Base-by-base conservation (phyloP, 2,797 vertebrate genomes). In the Dromococcyx pavoninus region DNA sequence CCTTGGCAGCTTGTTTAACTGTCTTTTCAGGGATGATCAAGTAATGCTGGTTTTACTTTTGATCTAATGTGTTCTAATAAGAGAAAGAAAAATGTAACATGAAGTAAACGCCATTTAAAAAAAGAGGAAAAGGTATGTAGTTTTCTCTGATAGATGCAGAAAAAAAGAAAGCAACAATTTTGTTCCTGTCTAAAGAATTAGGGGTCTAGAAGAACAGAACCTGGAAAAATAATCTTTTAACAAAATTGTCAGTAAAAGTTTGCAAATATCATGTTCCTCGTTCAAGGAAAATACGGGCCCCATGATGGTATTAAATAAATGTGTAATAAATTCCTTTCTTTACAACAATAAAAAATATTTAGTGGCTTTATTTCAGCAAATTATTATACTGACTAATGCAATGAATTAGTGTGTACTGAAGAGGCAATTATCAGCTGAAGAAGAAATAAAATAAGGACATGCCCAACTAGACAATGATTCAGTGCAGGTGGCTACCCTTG, bases 391-490 rank as follows among this genome's bases (percentile, higher is more conserved):
- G 70, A 62, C 69, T 72, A 83, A 88, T 43, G 27, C 24, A 86
- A 56, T 54, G 28, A 76, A 91, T 90, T 84, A 91, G 17, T 66
- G 33, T 71, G 48, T 15, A 25, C 11, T 86, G 79, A 93, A 88
- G 71, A 93, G 60, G 21, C 19, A 80, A 70, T 93, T 94, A 78
- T 58, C 41, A 93, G 28, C 17, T 75, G 56, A 56, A 91, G 77
- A 86, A 93, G 13, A 66, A 91, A 86, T 62, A 78, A 80, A 71
- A 25, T 37, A 87, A 90, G 50, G 66, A 74, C 57, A 86, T 48
- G 66, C 39, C 46, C 50, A 89, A 69, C 94, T 95, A 94, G 79
- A 81, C 85, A 96, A 43, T 64, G 65, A 91, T 87, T 93, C 89
- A 96, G 41, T 46, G 85, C 66, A 94, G 77, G 72, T 92, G 75